phyloP scores from a whole-genome alignment of 2,888 invertebrate genomes.

The Phaedon cochleariae region DNA sequence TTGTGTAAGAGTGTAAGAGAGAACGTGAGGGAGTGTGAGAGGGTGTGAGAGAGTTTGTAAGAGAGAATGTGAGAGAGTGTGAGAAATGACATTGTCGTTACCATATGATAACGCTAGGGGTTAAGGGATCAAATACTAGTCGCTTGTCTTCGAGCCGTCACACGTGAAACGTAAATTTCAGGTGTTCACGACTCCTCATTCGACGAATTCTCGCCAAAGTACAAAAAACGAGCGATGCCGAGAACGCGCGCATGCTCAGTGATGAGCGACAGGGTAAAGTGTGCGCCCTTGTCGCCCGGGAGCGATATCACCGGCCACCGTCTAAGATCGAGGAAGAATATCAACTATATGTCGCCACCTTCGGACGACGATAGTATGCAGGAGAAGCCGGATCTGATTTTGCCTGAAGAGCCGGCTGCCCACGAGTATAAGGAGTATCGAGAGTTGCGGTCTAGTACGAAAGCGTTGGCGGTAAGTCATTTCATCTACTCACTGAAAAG shows the following conservation, averaged over 20 bases:
- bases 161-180: slow-evolving; percentile 31
- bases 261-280: slow-evolving; percentile 36
- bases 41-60: no score
- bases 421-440: slow-evolving; percentile 48
- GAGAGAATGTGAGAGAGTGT: no score
- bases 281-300: slow-evolving; percentile 46
- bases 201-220: slow-evolving; percentile 43
- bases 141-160: no score
- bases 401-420: slow-evolving; percentile 31
- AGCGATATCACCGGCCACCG: slow-evolving; percentile 55
- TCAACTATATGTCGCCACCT: slow-evolving; percentile 58
- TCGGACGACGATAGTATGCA: slow-evolving; percentile 57
- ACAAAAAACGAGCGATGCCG: slow-evolving; percentile 43
- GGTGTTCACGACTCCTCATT: slow-evolving; percentile 43
- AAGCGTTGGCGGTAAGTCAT: slow-evolving; percentile 52
- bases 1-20: no score
- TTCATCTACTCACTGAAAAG: no score
- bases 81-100: no score
- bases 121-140: no score
- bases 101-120: no score
- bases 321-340: slow-evolving; percentile 59
- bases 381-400: slow-evolving; percentile 51
- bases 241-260: slow-evolving; percentile 43
- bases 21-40: no score
- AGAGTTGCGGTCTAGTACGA: slow-evolving; percentile 55